These are phyloP conservation scores for Drymodes brunneopygia DNA, from an alignment of 2,113 vertebrate species.

Conservation along the genomic window DNA sequence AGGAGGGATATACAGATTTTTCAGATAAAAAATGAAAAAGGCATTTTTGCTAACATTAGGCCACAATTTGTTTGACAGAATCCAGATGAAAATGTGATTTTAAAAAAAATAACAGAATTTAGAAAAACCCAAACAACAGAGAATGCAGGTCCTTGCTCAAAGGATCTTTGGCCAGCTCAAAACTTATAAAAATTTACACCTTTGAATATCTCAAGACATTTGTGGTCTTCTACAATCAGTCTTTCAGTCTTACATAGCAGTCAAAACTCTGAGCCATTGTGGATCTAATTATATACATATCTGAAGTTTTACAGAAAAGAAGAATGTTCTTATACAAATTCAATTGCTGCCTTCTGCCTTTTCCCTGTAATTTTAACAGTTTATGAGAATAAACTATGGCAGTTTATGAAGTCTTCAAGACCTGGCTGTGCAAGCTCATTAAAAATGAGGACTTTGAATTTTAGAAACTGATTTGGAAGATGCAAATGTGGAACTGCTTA, in stretches of 20 bases:
- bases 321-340: not conserved
- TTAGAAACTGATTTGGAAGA: not conserved
- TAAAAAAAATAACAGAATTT: not conserved
- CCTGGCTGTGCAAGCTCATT: not conserved
- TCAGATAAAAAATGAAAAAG: not conserved
- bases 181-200: not conserved
- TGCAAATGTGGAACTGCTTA: not conserved
- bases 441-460: not conserved
- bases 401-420: not conserved
- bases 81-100: not conserved
- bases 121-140: not conserved
- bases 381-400: not conserved
- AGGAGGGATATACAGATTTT: not conserved
- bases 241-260: not conserved
- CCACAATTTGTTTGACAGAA: not conserved
- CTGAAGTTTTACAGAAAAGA: not conserved
- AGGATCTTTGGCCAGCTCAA: not conserved
- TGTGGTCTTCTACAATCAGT: not conserved
- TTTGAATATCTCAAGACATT: not conserved
- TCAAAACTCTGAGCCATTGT: not conserved
- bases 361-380: not conserved
- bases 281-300: not conserved
- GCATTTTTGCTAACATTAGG: not conserved
- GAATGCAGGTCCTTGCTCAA: not conserved
- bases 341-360: not conserved